Base-by-base conservation (phyloP, 2,888 invertebrate species). In the Ceraclea dissimilis region DNA sequence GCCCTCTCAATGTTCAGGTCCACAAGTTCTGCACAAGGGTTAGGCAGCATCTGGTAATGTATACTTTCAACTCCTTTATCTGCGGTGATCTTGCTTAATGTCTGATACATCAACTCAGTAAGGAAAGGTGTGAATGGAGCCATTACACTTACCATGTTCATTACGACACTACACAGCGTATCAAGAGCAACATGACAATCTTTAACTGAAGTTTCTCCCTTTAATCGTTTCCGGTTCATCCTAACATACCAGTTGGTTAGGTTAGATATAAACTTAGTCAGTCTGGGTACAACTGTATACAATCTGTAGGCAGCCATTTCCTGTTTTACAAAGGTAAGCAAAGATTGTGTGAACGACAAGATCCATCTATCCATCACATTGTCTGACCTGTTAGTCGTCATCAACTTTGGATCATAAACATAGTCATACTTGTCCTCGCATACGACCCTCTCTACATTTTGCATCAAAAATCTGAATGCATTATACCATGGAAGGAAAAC, bases 281-380 rank as follows among this genome's bases (percentile, higher is more conserved):
- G 76, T 54, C 88, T 79, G 0, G 97, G 96, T 10, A 97, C 88
- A 10, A 99, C 99, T 1, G 96, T 97, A 69, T 97, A 99, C 53
- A 99, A 76, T 54, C 90, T 85, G 70, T 98, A 99, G 1, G 89
- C 88, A 65, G 84, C 83, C 99, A 99, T 99, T 76, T 99, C 98
- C 64, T 84, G 81, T 51, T 88, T 84, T 8, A 98, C 86, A 75
- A 90, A 97, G 61, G 83, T 81, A 49, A 98, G 79, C 10, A 99
- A 77, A 1, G 93, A 91, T 72, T 99, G 97, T 0, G 95, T 95
- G 68, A 93, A 97, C 0, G 98, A 98, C 22, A 96, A 72, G 55
- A 99, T 93, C 99, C 99, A 99, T 62, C 84, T 82, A 70, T 99
- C 99, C 92, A 99, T 96, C 48, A 95, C 87, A 69, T 96, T 96